Evolutionary conservation across 2,888 invertebrate genomes (phyloP), one percentile per base, ranked within the genome.

Genomic region (Nipponacmea schrenckii): DNA sequence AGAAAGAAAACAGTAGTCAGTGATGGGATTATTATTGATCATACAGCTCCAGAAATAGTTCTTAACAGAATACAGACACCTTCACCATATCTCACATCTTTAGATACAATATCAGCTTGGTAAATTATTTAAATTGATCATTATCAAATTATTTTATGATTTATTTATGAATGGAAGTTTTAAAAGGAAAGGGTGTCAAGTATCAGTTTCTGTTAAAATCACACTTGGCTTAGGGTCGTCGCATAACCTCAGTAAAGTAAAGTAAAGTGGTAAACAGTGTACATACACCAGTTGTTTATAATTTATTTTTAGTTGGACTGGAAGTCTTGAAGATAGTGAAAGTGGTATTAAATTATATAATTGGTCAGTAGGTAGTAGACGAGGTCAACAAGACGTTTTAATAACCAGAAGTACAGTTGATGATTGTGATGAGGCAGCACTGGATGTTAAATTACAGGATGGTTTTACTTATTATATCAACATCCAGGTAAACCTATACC

Each of bases 401-500:
- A 10, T 45, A 3, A 56, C 62, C n/a, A 69, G 27, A 24, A 20
- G n/a, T 5, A 48, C 64, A n/a, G 24, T 50, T 26, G 62, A 45
- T 1, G 39, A 48, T 20, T 75, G 72, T 65, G 65, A 27, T 12
- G 17, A 62, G 17, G 20, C 65, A 44, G 56, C 44, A 17, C 64
- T 64, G 20, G 45, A 56, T 45, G 45, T 24, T 24, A 56, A 63
- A 20, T 50, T 74, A 39, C 64, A 67, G 10, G 74, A 73, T 31
- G 76, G 76, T 14, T 70, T 74, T 27, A 69, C 68, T 3, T 77
- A 74, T 46, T 77, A 71, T 64, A 46, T 77, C 39, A 69, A 72
- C 14, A 71, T 77, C 24, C 70, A 70, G 71, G 76, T 74, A 46
- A 10, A 39, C n/a, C n/a, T n/a, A n/a, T n/a, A n/a, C n/a, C n/a